Evolutionary conservation across 2,113 vertebrate genomes (phyloP).

Genomic region (Cairina moschata): DNA sequence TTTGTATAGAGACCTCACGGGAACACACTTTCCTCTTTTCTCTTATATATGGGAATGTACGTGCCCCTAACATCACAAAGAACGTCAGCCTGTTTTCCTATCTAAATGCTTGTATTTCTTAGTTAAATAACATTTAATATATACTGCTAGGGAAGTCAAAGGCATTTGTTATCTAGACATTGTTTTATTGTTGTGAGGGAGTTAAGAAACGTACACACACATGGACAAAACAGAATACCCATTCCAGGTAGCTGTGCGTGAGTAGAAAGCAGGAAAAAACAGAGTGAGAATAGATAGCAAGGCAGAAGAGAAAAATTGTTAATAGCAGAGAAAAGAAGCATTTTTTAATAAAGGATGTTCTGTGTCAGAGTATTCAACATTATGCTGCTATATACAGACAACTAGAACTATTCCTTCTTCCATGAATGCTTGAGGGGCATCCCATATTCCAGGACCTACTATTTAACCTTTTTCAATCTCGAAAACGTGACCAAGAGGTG

Average conservation of each 20-base stretch:
- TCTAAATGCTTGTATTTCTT: not conserved
- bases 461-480: not conserved
- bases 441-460: not conserved
- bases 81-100: not conserved
- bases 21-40: not conserved
- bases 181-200: not conserved
- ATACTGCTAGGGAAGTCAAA: too few species aligned
- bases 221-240: too few species aligned
- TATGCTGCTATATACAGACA: too few species aligned
- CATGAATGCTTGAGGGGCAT: not conserved
- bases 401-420: not conserved
- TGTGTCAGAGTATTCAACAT: not conserved
- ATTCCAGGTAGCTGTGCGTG: not conserved
- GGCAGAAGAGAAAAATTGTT: not conserved
- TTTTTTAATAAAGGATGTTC: not conserved
- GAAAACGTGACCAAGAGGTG: not conserved
- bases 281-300: not conserved
- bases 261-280: not conserved
- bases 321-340: not conserved
- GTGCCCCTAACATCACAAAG: not conserved
- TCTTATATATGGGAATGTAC: not conserved
- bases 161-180: too few species aligned
- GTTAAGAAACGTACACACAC: too few species aligned
- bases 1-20: too few species aligned
- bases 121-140: too few species aligned